Conservation (phyloP, 2,797 vertebrate genomes). For the Pipistrellus pygmaeus region DNA sequence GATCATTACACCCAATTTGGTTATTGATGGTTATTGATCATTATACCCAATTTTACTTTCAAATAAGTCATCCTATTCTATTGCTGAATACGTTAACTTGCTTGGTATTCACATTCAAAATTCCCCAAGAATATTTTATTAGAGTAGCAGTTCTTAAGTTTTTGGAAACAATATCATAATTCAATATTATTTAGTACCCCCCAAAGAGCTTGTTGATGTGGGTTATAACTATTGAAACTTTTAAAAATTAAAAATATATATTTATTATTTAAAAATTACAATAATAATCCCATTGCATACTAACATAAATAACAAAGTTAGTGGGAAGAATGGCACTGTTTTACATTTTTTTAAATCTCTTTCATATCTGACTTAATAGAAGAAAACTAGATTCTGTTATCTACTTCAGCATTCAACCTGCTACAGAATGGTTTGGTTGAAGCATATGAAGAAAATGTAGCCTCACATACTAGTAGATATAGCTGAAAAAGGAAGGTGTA, state of each 20-base stretch:
- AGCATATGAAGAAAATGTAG: not conserved
- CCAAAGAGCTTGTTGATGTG: not conserved
- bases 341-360: slow-evolving; percentile 24
- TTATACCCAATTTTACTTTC: not conserved
- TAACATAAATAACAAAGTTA: slow-evolving; percentile 15
- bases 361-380: not conserved
- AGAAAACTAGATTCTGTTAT: not conserved
- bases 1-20: not conserved
- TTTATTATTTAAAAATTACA: slow-evolving; percentile 21
- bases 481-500: not conserved
- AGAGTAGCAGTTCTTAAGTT: not conserved
- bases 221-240: not conserved
- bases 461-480: not conserved
- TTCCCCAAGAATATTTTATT: not conserved
- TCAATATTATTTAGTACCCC: not conserved
- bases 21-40: not conserved
- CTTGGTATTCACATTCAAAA: not conserved
- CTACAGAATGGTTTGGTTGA: not conserved
- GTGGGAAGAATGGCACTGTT: not conserved
- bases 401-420: not conserved
- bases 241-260: slow-evolving; percentile 10
- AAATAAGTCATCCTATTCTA: not conserved
- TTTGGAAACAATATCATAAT: not conserved
- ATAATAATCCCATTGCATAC: not conserved
- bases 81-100: not conserved